phyloP scores from a whole-genome alignment of 2,113 vertebrate genomes.

The Tretioscincus oriximinensis region DNA sequence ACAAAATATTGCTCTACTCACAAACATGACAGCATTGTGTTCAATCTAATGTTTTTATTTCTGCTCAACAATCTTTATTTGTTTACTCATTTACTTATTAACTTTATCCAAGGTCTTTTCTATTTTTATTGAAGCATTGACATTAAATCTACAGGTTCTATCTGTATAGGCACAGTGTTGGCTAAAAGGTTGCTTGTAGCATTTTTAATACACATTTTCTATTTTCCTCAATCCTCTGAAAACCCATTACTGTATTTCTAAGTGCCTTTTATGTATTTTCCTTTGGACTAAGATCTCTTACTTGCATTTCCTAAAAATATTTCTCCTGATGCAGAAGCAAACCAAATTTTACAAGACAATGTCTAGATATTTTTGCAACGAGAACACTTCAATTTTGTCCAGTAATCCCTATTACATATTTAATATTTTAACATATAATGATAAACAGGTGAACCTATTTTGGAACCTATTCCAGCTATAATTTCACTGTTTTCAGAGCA shows the following conservation, averaged over 20 bases:
- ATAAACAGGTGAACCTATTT: not conserved
- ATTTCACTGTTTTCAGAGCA: not conserved
- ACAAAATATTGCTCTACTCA: not conserved
- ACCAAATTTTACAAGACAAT: not conserved
- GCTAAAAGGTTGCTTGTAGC: not conserved
- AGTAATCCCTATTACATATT: not conserved
- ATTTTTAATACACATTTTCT: not conserved
- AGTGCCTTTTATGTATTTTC: no score
- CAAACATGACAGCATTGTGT: not conserved
- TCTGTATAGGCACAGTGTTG: rapidly evolving
- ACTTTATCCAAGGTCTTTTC: no score
- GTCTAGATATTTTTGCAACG: not conserved
- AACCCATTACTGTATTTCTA: not conserved
- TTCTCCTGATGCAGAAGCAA: not conserved
- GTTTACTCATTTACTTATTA: no score
- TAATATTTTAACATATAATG: not conserved
- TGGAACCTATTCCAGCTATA: not conserved
- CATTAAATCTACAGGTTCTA: rapidly evolving
- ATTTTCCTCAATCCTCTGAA: not conserved
- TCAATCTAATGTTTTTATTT: not conserved
- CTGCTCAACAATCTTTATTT: not conserved
- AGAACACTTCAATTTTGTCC: not conserved
- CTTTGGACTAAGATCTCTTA: not conserved
- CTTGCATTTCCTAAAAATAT: not conserved
- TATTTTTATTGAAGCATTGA: not conserved